These are phyloP conservation scores for Spisula subtruncata DNA, from an alignment of 2,888 invertebrate species.

Conservation along the genomic window DNA sequence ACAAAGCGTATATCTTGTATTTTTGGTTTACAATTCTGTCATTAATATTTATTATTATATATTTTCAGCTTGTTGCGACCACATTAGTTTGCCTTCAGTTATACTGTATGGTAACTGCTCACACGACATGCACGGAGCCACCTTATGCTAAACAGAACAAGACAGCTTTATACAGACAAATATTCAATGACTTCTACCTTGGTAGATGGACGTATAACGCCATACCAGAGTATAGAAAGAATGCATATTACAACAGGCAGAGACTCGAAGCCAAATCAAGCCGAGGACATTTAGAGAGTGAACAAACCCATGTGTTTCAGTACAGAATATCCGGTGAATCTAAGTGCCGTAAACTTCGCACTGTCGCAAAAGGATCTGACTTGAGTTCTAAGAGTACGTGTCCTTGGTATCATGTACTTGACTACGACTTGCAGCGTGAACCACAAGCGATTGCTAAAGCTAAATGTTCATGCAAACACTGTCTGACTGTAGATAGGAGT, in stretches of 20 bases:
- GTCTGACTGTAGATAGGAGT: neutral
- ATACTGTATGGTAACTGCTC: too few species aligned
- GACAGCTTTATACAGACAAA: constrained; percentile 31
- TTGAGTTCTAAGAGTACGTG: constrained; percentile 18
- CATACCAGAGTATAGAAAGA: constrained; percentile 37
- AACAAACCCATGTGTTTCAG: constrained; percentile 14
- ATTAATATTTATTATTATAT: neutral
- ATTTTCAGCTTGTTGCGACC: neutral
- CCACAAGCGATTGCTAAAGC: constrained; percentile 41
- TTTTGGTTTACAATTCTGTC: too few species aligned
- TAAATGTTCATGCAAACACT: constrained; percentile 38
- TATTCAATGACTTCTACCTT: constrained; percentile 32
- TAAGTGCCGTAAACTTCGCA: constrained; percentile 12
- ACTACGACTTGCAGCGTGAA: constrained; percentile 32
- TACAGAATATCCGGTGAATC: constrained; percentile 32
- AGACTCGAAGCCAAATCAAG: neutral
- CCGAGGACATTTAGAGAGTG: neutral
- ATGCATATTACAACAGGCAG: constrained; percentile 11
- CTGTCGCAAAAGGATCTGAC: neutral
- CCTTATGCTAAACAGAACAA: constrained; percentile 30
- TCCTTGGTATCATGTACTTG: constrained; percentile 37
- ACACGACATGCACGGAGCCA: neutral
- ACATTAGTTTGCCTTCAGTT: neutral
- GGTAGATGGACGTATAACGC: constrained; percentile 42
- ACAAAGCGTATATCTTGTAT: too few species aligned